These are phyloP conservation scores for Poeciliopsis turneri DNA, from an alignment of 2,797 vertebrate genomes.

Conservation along the genomic window DNA sequence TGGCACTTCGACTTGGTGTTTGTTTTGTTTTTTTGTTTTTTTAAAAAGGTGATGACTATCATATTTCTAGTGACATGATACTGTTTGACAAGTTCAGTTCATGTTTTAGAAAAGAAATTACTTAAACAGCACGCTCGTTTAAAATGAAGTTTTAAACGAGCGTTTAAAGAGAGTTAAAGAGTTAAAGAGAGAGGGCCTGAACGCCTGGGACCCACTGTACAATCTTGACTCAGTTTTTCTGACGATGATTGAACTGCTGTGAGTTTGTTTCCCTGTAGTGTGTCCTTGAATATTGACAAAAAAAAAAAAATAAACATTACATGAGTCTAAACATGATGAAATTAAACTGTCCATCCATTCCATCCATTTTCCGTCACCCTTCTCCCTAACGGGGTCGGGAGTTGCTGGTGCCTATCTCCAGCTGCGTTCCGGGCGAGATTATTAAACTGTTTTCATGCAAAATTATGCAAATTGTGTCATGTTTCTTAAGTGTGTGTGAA, in stretches of 20 bases:
- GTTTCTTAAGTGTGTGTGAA: not conserved
- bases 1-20: not conserved
- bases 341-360: too few relatives aligned
- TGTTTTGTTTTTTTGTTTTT: too few relatives aligned
- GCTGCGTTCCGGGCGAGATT: too few relatives aligned
- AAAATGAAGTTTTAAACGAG: not conserved
- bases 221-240: not conserved
- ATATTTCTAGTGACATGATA: not conserved
- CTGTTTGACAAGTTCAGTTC: not conserved
- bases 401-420: too few relatives aligned
- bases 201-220: not conserved
- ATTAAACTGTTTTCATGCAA: not conserved
- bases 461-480: not conserved
- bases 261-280: not conserved
- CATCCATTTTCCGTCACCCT: too few relatives aligned
- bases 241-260: not conserved
- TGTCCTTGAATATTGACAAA: not conserved
- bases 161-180: too few relatives aligned
- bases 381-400: too few relatives aligned
- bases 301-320: not conserved
- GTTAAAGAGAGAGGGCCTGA: not conserved
- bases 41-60: not conserved
- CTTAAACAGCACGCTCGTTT: not conserved
- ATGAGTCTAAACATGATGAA: not conserved
- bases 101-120: not conserved